Percentiles rank a stretch among this genome's conserved stretches.
phyloP scores from a whole-genome alignment of 2,797 vertebrate species.

The Lophius americanus region DNA sequence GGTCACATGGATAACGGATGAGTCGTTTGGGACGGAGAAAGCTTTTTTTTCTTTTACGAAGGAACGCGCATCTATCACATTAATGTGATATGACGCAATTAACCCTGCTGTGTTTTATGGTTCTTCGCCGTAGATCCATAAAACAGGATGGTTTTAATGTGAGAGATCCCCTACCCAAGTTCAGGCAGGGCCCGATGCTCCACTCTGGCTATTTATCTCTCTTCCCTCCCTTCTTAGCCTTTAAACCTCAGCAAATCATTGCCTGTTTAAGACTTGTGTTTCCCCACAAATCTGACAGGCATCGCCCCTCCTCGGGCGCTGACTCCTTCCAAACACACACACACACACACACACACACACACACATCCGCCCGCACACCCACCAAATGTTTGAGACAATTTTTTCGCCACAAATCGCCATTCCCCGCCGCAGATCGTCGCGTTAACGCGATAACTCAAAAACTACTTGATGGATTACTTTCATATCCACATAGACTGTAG shows the following conservation, averaged over 20 bases:
- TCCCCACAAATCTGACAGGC: conserved; percentile 65
- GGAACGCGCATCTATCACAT: conserved; percentile 13
- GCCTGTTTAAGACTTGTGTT: conserved; percentile 65
- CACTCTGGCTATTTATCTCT: conserved; percentile 61
- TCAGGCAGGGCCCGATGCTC: conserved; percentile 33
- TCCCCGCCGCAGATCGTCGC: conserved; percentile 46
- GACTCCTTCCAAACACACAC: conserved; percentile 33
- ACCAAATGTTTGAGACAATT: conserved; percentile 47
- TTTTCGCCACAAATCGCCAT: too few species aligned
- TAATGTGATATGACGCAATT: conserved; percentile 21
- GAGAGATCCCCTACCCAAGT: conserved; percentile 22
- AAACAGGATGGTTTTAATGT: conserved; percentile 25
- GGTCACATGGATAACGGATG: conserved; percentile 3
- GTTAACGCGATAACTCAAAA: too few species aligned
- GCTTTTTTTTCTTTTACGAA: not conserved
- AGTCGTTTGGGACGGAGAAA: not conserved
- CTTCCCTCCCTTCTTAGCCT: conserved; percentile 64
- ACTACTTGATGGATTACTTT: too few species aligned
- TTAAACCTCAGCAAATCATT: conserved; percentile 67
- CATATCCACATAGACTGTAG: too few species aligned
- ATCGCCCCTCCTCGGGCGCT: conserved; percentile 60
- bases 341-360: conserved; percentile 14
- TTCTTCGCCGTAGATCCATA: conserved; percentile 21
- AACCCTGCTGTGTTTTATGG: conserved; percentile 27
- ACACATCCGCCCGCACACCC: conserved; percentile 22